Percentiles rank a stretch among this genome's conserved stretches.
Conservation (phyloP, 2,797 vertebrate genomes). For the Neopelma chrysocephalum region DNA sequence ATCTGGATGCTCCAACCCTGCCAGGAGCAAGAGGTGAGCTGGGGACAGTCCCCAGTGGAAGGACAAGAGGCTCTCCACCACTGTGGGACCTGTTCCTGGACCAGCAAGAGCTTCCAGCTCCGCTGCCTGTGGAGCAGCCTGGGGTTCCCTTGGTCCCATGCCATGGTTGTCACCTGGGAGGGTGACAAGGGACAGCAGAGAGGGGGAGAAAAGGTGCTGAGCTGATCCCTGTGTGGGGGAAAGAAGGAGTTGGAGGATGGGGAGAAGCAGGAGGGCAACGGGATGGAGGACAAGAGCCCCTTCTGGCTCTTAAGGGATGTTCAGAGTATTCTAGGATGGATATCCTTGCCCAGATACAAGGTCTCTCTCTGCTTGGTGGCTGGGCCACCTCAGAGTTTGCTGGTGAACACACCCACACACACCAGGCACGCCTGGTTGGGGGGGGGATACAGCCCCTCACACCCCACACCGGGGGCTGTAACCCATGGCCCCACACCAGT, state of each 20-base stretch:
- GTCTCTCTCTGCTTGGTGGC: rapidly evolving
- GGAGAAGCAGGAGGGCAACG: background rate
- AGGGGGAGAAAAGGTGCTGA: background rate
- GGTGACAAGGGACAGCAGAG: background rate
- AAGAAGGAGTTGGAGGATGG: background rate
- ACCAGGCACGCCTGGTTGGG: rapidly evolving
- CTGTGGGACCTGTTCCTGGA: background rate
- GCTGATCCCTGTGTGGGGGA: rapidly evolving
- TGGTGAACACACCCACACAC: background rate
- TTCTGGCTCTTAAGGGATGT: background rate
- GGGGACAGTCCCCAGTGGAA: background rate
- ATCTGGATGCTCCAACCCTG: background rate
- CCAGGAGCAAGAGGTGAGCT: rapidly evolving
- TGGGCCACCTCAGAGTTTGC: background rate
- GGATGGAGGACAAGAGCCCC: rapidly evolving
- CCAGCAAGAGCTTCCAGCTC: background rate
- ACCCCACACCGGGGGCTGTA: background rate
- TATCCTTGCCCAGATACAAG: rapidly evolving
- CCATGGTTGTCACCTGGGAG: background rate
- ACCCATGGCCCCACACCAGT: background rate
- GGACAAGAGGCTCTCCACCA: background rate
- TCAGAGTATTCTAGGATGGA: background rate
- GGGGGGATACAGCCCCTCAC: too few relatives aligned
- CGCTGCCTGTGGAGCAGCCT: background rate
- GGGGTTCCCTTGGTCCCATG: background rate